A percentile compares a stretch with the other conserved stretches of the same genome.
Conservation (phyloP, 2,113 vertebrate genomes). For the Petroica traversi region DNA sequence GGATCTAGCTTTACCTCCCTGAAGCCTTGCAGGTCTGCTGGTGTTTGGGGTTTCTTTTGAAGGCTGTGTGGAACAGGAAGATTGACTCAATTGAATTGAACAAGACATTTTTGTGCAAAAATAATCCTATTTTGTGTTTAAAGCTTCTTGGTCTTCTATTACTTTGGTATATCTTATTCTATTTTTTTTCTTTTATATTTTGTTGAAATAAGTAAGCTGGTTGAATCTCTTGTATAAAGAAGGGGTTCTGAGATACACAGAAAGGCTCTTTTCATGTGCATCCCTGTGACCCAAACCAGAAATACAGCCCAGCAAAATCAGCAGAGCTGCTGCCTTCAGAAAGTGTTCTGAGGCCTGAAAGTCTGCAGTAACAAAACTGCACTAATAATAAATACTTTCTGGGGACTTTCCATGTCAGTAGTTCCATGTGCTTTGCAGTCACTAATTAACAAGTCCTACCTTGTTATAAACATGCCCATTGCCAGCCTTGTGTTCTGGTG, state of each 20-base stretch:
- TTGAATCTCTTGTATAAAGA: not conserved
- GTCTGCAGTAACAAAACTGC: not conserved
- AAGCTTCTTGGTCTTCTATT: conserved; percentile 11
- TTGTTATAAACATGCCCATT: not conserved
- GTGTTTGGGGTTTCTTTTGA: not conserved
- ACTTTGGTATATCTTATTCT: not conserved
- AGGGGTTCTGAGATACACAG: not conserved
- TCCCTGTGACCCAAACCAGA: not conserved
- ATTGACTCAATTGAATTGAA: not conserved
- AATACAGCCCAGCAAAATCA: not conserved
- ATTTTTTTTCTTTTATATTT: not conserved
- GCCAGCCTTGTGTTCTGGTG: not conserved
- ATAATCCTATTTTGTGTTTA: conserved; percentile 38
- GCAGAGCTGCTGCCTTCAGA: not conserved
- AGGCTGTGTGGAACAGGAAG: not conserved
- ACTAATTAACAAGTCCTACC: not conserved
- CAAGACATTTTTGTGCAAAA: not conserved
- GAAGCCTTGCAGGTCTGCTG: not conserved
- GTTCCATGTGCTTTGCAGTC: not conserved
- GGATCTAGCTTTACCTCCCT: not conserved
- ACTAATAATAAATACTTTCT: not conserved
- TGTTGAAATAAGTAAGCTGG: not conserved
- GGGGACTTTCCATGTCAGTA: not conserved
- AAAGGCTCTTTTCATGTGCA: not conserved
- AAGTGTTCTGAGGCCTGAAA: not conserved